phyloP scores from a whole-genome alignment of 2,888 invertebrate genomes.

The Gerris lacustris region DNA sequence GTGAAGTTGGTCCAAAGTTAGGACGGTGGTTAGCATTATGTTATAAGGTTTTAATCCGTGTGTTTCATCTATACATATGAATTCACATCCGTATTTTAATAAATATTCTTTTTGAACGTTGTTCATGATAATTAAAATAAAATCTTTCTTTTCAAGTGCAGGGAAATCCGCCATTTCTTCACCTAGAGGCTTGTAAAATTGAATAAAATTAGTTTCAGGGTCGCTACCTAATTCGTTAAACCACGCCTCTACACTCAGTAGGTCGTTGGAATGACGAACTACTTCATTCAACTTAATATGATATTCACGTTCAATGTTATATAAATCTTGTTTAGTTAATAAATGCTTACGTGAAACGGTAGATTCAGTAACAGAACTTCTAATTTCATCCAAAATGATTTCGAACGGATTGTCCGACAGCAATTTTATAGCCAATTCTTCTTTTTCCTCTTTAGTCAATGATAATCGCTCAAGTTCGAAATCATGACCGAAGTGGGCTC shows the following conservation, averaged over 20 bases:
- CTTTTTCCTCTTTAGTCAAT: constrained; percentile 12
- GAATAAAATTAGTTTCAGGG: not conserved
- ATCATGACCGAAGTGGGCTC: constrained; percentile 14
- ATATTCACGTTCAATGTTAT: constrained; percentile 7
- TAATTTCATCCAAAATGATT: not conserved
- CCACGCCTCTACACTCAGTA: constrained; percentile 10
- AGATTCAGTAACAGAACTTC: not conserved
- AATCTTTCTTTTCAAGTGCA: not conserved
- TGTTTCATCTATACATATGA: constrained; percentile 31
- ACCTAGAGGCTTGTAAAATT: not conserved
- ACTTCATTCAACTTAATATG: not conserved
- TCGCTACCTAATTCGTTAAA: not conserved
- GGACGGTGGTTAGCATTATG: constrained; percentile 26
- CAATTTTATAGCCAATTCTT: constrained; percentile 14
- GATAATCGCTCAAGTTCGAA: constrained; percentile 1
- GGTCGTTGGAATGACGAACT: not conserved
- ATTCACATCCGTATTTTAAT: constrained; percentile 27
- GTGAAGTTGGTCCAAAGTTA: constrained; percentile 28
- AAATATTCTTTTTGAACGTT: constrained; percentile 12
- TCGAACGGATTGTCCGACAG: not conserved
- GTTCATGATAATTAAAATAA: not conserved
- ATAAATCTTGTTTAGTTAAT: constrained; percentile 11
- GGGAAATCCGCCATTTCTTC: not conserved
- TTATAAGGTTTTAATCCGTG: constrained; percentile 27
- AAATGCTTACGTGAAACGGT: not conserved